Evolutionary conservation across 2,888 invertebrate species (phyloP).

Genomic region (Dexiosoma caninum): DNA sequence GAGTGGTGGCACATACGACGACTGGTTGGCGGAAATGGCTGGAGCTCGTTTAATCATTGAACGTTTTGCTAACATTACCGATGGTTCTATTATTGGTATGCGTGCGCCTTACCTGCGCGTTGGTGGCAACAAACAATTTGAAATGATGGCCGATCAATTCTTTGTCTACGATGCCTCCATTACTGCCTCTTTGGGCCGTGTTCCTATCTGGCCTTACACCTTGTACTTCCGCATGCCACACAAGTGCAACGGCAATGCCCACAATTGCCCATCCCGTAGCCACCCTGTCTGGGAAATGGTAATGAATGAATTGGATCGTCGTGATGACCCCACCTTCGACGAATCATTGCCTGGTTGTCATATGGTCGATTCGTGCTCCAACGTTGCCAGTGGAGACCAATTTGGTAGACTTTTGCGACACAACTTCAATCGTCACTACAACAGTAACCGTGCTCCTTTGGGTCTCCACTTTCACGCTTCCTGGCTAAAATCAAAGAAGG

Average conservation of each 20-base stretch:
- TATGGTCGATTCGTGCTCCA: conserved; percentile 96
- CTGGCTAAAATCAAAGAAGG: conserved; percentile 95
- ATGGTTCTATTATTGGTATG: conserved; percentile 92
- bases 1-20: conserved; percentile 91
- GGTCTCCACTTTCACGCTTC: conserved; percentile 96
- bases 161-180: conserved; percentile 97
- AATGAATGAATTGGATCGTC: conserved; percentile 95
- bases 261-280: conserved; percentile 93
- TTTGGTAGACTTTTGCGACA: conserved; percentile 92
- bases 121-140: conserved; percentile 96
- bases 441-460: conserved; percentile 94
- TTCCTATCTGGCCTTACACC: conserved; percentile 98
- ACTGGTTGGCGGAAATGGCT: conserved; percentile 97
- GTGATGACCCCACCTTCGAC: conserved; percentile 95
- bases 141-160: conserved; percentile 97
- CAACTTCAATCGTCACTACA: conserved; percentile 96
- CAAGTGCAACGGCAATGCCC: conserved; percentile 95
- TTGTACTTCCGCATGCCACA: conserved; percentile 97
- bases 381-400: conserved; percentile 93
- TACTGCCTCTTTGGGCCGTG: conserved; percentile 91
- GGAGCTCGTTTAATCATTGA: conserved; percentile 91
- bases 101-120: conserved; percentile 93
- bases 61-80: conserved; percentile 93
- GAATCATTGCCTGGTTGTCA: conserved; percentile 96
- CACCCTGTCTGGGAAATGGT: conserved; percentile 98